Base-by-base conservation (phyloP, 1,140 invertebrate species). In the Dinoponera quadriceps region DNA sequence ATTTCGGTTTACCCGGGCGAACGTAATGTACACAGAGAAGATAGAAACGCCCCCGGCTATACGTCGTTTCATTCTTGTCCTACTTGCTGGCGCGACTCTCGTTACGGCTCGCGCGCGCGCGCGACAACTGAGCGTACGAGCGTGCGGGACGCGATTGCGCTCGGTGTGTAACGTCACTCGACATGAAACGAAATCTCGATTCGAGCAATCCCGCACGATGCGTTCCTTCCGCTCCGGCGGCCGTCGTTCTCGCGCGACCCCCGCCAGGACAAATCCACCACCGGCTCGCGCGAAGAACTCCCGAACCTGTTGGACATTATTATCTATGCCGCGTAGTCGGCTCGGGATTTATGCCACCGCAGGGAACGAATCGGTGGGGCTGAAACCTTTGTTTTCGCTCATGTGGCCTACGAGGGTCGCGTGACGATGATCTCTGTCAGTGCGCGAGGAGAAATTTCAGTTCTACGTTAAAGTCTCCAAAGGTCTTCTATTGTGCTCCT, bases 241-340 rank as follows among this genome's bases (percentile, higher is more conserved):
- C n/a, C 18, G 74, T 18, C 60, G 29, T 66, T 22, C 29, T 3
- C 18, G 3, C 38, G 38, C 38, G 38, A 44, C 9, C 48, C 16
- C 38, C 4, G 18, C 18, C 25, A 51, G 22, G 48, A 48, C 33
- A 69, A 44, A 66, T 55, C 27, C n/a, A 54, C 22, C 44, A 25
- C 29, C 38, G 48, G 20, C 48, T 66, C 29, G 63, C 29, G 63
- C 51, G 65, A 59, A 29, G 22, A 71, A 27, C 65, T 69, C 18
- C 48, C 49, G 66, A 71, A 80, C 65, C 65, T 80, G 75, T 80
- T 80, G 75, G 75, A 80, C 75, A 80, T 69, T 80, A 80, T 80
- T 80, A 80, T 71, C 65, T 80, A 59, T 59, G 75, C 75, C 51
- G 69, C 51, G 65, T 69, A 71, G n/a, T 5, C n/a, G 54, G 7